phyloP scores from a whole-genome alignment of 2,888 invertebrate species.

The Polymixis flavicincta region DNA sequence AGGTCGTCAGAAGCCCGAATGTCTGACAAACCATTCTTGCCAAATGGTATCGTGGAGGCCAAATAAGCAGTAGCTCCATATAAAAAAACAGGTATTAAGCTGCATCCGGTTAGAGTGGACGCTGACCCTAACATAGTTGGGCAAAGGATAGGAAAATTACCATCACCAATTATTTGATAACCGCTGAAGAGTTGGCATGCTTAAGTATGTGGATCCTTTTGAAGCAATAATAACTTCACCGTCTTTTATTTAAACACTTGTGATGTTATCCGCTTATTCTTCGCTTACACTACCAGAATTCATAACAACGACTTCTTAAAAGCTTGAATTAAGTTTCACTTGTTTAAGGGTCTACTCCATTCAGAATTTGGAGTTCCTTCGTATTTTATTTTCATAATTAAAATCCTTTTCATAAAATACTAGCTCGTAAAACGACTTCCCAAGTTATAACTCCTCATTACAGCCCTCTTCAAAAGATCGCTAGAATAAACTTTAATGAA shows the following conservation, averaged over 20 bases:
- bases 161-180: background rate
- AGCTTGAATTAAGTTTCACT: slow-evolving; percentile 17
- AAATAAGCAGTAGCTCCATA: no score
- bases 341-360: slow-evolving; percentile 11
- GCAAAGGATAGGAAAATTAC: no score
- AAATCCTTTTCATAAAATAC: slow-evolving; percentile 31
- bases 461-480: slow-evolving; percentile 54
- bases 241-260: background rate
- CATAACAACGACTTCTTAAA: slow-evolving; percentile 9
- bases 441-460: slow-evolving; percentile 38
- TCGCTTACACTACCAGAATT: background rate
- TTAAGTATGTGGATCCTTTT: background rate
- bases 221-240: background rate
- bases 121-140: no score
- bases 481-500: slow-evolving; percentile 50
- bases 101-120: no score
- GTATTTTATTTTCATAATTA: slow-evolving; percentile 40
- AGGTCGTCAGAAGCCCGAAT: no score
- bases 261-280: background rate
- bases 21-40: no score
- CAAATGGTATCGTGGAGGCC: no score
- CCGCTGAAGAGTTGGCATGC: background rate
- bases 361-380: slow-evolving; percentile 27
- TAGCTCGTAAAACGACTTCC: slow-evolving; percentile 19
- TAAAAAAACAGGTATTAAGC: no score